Evolutionary conservation across 2,797 vertebrate genomes (phyloP).

Genomic region (Parauchenoglanis punctatus): DNA sequence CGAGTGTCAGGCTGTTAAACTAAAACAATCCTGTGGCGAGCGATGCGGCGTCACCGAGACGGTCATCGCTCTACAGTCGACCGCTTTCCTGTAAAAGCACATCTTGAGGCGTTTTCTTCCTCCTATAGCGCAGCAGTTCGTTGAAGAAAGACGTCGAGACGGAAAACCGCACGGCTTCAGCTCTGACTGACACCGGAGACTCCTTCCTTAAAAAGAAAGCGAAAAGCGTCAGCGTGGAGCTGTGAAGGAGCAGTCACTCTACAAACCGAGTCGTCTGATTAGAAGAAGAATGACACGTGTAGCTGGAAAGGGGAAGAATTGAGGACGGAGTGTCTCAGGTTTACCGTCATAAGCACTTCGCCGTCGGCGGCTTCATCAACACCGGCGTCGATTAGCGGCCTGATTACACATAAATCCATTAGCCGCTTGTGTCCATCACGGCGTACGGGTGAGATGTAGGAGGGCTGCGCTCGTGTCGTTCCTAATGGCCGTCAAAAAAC

Average conservation of each 20-base stretch:
- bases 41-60: too few species aligned
- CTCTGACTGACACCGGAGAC: background rate
- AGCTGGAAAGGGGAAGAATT: background rate
- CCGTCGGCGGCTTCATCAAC: constrained; percentile 13
- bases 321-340: background rate
- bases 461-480: constrained; percentile 31
- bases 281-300: background rate
- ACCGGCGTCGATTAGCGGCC: constrained; percentile 35
- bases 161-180: background rate
- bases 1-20: background rate
- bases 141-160: background rate
- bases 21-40: too few species aligned
- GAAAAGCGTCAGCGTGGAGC: background rate
- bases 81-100: too few species aligned
- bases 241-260: background rate
- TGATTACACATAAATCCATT: constrained; percentile 43
- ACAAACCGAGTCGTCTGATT: background rate
- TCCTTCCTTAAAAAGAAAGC: background rate
- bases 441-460: constrained; percentile 14
- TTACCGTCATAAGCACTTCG: background rate
- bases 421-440: background rate
- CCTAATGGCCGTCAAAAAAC: constrained; percentile 36
- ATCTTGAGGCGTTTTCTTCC: too few species aligned
- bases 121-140: background rate
- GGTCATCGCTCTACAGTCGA: background rate